Conservation (phyloP, 2,888 invertebrate species). For the Pristionchus entomophagus region DNA sequence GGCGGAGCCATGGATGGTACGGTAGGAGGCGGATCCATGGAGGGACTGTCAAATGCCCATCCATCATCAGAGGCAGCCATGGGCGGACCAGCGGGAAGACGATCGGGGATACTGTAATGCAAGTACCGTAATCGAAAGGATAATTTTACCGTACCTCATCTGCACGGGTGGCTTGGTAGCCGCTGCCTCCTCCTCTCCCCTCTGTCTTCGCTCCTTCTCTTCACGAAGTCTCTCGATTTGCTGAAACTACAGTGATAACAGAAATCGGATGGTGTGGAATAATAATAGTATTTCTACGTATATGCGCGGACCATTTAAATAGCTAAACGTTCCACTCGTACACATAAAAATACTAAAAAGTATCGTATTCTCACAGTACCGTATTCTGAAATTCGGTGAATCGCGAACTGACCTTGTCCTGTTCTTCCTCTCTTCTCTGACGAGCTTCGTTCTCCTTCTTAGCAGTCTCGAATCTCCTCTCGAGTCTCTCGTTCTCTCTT, state of each 20-base stretch:
- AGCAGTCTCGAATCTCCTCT: constrained; percentile 17
- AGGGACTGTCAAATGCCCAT: constrained; percentile 43
- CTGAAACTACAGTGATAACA: too few species aligned
- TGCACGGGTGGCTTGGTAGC: background rate
- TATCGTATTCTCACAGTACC: too few species aligned
- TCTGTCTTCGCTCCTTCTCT: constrained; percentile 12
- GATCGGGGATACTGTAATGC: constrained; percentile 25
- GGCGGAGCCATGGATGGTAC: background rate
- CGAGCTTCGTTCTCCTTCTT: constrained; percentile 38
- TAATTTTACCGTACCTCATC: background rate
- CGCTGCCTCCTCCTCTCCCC: constrained; percentile 28
- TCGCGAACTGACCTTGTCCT: constrained; percentile 21
- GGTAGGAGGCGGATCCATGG: background rate
- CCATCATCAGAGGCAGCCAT: background rate
- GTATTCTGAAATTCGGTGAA: too few species aligned
- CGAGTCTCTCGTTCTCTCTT: background rate
- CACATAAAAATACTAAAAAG: too few species aligned
- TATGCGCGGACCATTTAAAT: too few species aligned
- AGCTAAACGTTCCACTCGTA: too few species aligned
- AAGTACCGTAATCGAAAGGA: background rate
- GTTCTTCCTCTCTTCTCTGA: background rate
- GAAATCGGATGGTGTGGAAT: too few species aligned
- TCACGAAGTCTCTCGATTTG: background rate
- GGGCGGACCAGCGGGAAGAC: background rate
- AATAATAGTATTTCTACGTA: too few species aligned